Evolutionary conservation across 2,113 vertebrate species (phyloP).

Genomic region (Casuarius casuarius): DNA sequence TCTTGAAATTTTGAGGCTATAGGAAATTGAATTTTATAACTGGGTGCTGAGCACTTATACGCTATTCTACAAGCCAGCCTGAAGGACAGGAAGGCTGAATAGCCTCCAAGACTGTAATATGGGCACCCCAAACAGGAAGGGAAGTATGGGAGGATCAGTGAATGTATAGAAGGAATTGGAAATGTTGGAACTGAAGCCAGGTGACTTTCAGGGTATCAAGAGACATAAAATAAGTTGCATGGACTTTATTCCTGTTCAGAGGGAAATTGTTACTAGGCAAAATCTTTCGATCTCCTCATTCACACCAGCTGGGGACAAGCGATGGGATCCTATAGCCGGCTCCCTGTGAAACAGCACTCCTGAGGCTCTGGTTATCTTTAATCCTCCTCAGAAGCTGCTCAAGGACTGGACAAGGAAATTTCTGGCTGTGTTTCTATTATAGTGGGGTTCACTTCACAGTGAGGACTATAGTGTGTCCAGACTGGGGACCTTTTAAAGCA

Average conservation of each 20-base stretch:
- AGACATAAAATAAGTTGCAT: not conserved
- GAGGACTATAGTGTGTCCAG: not conserved
- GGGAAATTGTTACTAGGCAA: not conserved
- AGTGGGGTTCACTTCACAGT: not conserved
- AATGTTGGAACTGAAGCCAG: not conserved
- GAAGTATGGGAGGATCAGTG: not conserved
- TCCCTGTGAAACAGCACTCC: not conserved
- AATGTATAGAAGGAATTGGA: not conserved
- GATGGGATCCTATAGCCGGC: not conserved
- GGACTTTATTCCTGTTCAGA: not conserved
- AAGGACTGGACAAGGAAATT: not conserved
- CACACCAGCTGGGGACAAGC: not conserved
- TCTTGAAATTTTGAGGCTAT: not conserved
- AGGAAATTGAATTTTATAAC: not conserved
- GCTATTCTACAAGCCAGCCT: not conserved
- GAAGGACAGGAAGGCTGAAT: not conserved
- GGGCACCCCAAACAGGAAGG: not conserved
- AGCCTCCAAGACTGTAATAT: not conserved
- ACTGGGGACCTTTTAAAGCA: rapidly evolving
- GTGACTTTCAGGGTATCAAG: not conserved
- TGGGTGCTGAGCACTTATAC: not conserved
- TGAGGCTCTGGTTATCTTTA: not conserved
- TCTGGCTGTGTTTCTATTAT: not conserved
- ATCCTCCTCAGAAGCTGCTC: not conserved
- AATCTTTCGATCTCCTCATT: not conserved